Evolutionary conservation across 2,113 vertebrate genomes (phyloP), one percentile per base, ranked within the genome.

Genomic region (Falcunculus frontatus): DNA sequence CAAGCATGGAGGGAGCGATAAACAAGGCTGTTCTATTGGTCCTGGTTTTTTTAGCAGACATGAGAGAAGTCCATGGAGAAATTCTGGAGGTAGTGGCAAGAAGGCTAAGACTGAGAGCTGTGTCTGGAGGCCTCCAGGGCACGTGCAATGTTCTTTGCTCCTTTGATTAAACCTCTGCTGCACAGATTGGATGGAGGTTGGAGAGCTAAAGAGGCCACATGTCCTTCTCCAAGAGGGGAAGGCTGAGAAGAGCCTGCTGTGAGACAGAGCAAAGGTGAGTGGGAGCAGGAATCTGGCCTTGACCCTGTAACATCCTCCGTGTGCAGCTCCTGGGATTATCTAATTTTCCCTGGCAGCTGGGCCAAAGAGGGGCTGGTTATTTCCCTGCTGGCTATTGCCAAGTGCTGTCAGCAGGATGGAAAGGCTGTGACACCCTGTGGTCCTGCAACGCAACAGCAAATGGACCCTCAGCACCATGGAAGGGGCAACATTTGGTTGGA

Each of bases 341-440:
- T 25, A 12, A 11, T 57, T 17, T 23, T 85, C 6, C 26, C 37
- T 69, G 53, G n/a, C 23, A 85, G 16, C 29, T 65, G 42, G 67
- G 46, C 9, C 42, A 13, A 77, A 55, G 59, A 25, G 16, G 35
- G 33, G 7, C 56, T 30, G 16, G 29, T 77, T 89, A 41, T 90
- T 81, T 79, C 33, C 4, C n/a, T 47, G n/a, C 5, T 16, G 29
- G 13, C 7, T 16, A 8, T 13, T 39, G 33, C 10, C 69, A 42
- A 5, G 6, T 2, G 8, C 42, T 90, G 44, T 39, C 53, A 37
- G 60, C 12, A 0, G 33, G 29, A 42, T 72, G 74, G 64, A 59
- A 92, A 35, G 73, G 64, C 94, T 97, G 89, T 94, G 95, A 94
- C 96, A 95, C 53, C 93, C 69, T 85, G 91, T 85, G 96, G 94